Evolutionary conservation across 2,797 vertebrate species (phyloP).

Genomic region (Hyperoplus lanceolatus): DNA sequence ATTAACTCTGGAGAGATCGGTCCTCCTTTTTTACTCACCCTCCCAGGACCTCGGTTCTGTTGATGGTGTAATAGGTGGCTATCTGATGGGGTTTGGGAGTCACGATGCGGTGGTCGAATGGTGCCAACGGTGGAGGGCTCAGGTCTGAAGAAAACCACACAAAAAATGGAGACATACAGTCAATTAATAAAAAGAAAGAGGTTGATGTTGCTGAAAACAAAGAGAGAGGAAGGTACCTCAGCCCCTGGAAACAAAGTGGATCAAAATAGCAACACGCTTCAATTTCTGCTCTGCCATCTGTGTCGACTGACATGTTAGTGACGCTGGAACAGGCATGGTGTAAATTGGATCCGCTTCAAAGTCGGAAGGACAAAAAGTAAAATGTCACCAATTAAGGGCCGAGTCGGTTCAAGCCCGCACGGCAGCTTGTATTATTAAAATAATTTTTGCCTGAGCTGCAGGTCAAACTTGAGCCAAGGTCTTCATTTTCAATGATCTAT

Average conservation of each 20-base stretch:
- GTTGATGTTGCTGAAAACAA: not conserved
- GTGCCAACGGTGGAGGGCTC: constrained; percentile 87
- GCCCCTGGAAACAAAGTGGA: constrained; percentile 65
- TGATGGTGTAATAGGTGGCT: constrained; percentile 90
- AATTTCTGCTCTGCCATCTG: constrained; percentile 67
- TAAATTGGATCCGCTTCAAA: constrained; percentile 56
- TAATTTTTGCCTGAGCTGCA: not conserved
- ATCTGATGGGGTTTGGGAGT: constrained; percentile 90
- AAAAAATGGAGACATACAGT: not conserved
- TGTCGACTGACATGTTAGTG: constrained; percentile 53
- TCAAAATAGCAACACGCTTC: constrained; percentile 70
- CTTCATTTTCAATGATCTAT: not conserved
- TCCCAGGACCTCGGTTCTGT: constrained; percentile 91
- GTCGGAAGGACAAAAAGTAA: constrained; percentile 50
- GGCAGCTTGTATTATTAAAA: too few relatives aligned
- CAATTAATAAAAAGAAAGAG: not conserved
- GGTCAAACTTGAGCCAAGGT: not conserved
- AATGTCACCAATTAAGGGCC: constrained; percentile 49
- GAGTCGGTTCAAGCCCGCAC: not conserved
- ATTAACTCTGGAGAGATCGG: not conserved
- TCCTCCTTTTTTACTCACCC: constrained; percentile 86
- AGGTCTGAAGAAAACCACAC: constrained; percentile 80
- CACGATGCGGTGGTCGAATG: constrained; percentile 95
- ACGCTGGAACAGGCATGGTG: constrained; percentile 34
- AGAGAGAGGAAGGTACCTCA: constrained; percentile 12